A percentile compares a stretch with the other conserved stretches of the same genome.
These are phyloP conservation scores for Castor canadensis DNA, from an alignment of 2,113 vertebrate species.

Conservation along the genomic window DNA sequence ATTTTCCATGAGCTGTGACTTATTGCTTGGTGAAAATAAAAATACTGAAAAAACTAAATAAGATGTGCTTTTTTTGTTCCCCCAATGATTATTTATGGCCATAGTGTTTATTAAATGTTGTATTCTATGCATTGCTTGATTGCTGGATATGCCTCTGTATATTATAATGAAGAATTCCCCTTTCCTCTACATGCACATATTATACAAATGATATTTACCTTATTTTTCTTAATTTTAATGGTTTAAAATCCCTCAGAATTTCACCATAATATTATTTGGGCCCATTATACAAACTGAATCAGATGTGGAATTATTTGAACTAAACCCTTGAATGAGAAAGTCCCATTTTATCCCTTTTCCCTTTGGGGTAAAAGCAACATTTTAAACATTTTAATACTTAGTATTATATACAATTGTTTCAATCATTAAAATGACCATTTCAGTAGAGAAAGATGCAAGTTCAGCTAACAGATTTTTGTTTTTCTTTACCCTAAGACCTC, in stretches of 20 bases:
- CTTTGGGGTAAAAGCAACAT: background rate
- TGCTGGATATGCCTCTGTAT: background rate
- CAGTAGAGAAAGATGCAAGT: background rate
- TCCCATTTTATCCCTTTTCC: background rate
- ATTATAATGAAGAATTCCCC: background rate
- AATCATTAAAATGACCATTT: constrained; percentile 5
- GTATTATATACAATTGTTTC: background rate
- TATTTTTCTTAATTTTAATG: background rate
- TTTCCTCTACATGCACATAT: background rate
- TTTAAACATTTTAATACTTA: constrained; percentile 8
- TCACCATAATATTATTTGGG: background rate
- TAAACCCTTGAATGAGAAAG: background rate
- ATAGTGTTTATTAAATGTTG: background rate
- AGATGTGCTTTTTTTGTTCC: background rate
- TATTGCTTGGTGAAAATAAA: background rate
- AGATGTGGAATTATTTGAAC: background rate
- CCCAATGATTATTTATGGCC: background rate
- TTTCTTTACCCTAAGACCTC: background rate
- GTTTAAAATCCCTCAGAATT: background rate
- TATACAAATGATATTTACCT: background rate
- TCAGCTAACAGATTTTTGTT: background rate
- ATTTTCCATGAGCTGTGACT: background rate
- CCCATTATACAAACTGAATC: constrained; percentile 24
- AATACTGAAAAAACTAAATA: background rate
- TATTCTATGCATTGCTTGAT: background rate